These are phyloP conservation scores for Vanessa atalanta DNA, from an alignment of 1,140 invertebrate species.

Conservation along the genomic window DNA sequence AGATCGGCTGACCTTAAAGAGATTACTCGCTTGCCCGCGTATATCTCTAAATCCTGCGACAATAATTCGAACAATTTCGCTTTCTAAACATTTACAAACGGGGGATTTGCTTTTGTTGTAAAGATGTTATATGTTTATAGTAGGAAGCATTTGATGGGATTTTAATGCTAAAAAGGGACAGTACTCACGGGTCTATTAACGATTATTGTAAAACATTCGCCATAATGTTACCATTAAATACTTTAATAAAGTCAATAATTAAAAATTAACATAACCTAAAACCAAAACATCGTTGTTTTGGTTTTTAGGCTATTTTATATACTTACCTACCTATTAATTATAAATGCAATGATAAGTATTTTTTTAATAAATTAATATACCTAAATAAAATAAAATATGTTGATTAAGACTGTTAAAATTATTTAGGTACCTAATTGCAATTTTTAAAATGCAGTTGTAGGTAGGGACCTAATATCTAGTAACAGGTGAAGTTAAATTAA, in stretches of 20 bases:
- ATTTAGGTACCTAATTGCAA: too few species aligned
- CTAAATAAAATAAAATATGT: too few species aligned
- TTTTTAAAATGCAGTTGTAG: too few species aligned
- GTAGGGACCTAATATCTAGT: too few species aligned
- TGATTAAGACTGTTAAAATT: too few species aligned
- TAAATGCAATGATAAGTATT: neutral
- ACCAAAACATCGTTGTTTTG: too few species aligned
- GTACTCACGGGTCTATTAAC: neutral
- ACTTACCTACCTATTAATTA: neutral
- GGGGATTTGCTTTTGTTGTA: neutral
- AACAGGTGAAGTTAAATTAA: too few species aligned
- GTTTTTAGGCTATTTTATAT: too few species aligned
- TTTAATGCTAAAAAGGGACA: neutral
- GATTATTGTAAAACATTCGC: too few species aligned
- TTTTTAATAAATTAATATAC: neutral
- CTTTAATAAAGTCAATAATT: neutral
- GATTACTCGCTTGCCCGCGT: slow-evolving; percentile 26
- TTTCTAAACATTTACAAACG: neutral
- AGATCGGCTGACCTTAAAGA: slow-evolving; percentile 22
- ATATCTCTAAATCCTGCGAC: slow-evolving; percentile 1
- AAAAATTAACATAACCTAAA: neutral
- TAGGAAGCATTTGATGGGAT: neutral
- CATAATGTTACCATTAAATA: neutral
- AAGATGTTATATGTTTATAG: neutral
- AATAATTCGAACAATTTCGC: slow-evolving; percentile 1